Base-by-base conservation (phyloP, 2,113 vertebrate species). In the Sisor rabdophorus region DNA sequence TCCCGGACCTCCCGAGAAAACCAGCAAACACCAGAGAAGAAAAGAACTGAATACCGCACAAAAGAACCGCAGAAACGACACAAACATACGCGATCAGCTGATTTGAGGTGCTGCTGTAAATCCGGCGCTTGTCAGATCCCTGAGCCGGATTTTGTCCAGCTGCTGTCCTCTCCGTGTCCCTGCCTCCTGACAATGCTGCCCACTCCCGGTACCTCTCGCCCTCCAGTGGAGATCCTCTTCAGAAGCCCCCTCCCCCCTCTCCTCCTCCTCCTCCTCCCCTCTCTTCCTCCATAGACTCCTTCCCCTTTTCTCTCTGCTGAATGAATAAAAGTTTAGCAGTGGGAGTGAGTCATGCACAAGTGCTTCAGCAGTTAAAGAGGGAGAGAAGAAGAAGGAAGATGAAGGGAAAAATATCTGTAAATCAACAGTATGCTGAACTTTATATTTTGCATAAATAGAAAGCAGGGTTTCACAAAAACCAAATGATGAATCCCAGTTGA, bases 191-290 rank as follows among this genome's bases (percentile, higher is more conserved):
- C 53, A 75, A 60, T 54, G 56, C 55, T 86, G 58, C 85, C 88
- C 82, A 86, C 56, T 86, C 80, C 80, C 81, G 84, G 87, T 87
- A 81, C 81, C 88, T 84, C 84, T 85, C 86, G 86, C 88, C 88
- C 91, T 91, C 90, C 88, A 87, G 88, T 88, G 88, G 88, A 89
- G 88, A 89, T 67, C 86, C 79, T 83, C 83, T 82, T 75, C 84
- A 83, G 22, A 63, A 71, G 60, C 32, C 36, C 30, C 56, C 28
- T 32, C 63, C n/a, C 75, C 10, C 68, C 61, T 53, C 40, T 53
- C 54, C 54, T 53, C 61, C 12, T 79, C 76, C 52, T 16, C 36
- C 52, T 73, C 7, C 19, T 36, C 59, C 5, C 19, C 13, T 32
- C 59, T 36, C 32, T 36, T 36, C 32, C n/a, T n/a, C n/a, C n/a